phyloP scores from a whole-genome alignment of 2,888 invertebrate genomes.

The Asteroscopus sphinx region DNA sequence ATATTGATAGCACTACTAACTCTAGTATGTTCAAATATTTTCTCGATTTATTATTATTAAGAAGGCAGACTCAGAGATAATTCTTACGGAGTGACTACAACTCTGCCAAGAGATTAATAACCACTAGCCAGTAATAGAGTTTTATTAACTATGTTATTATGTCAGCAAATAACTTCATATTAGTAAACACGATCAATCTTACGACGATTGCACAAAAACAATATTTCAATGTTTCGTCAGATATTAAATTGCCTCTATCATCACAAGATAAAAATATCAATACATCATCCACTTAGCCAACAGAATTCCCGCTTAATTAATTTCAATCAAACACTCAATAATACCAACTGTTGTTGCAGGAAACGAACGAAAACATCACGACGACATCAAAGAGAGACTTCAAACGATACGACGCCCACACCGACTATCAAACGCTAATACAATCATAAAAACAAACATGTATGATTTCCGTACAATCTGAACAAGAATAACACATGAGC shows the following conservation, averaged over 20 bases:
- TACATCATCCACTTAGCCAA: constrained; percentile 39
- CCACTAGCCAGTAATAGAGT: too few relatives aligned
- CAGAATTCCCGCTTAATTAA: constrained; percentile 42
- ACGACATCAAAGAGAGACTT: constrained; percentile 80
- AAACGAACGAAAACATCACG: constrained; percentile 70
- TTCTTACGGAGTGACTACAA: too few relatives aligned
- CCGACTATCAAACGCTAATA: constrained; percentile 80
- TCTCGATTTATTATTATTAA: background rate
- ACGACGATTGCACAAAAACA: constrained; percentile 2
- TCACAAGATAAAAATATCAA: constrained; percentile 35
- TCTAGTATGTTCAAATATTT: background rate
- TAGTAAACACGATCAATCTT: background rate
- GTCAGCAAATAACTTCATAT: background rate
- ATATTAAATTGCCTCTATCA: constrained; percentile 17
- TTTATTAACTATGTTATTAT: background rate
- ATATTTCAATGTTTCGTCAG: background rate
- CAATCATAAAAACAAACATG: constrained; percentile 88
- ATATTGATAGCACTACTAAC: background rate
- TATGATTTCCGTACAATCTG: constrained; percentile 75
- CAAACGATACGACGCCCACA: constrained; percentile 72
- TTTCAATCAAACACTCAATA: constrained; percentile 72
- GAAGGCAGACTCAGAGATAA: too few relatives aligned
- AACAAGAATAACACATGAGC: constrained; percentile 79
- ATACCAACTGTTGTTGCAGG: constrained; percentile 81
- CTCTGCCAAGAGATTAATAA: too few relatives aligned